A percentile compares a stretch with the other conserved stretches of the same genome.
Conservation (phyloP, 2,888 invertebrate species). For the Lepidochrysops patricia region DNA sequence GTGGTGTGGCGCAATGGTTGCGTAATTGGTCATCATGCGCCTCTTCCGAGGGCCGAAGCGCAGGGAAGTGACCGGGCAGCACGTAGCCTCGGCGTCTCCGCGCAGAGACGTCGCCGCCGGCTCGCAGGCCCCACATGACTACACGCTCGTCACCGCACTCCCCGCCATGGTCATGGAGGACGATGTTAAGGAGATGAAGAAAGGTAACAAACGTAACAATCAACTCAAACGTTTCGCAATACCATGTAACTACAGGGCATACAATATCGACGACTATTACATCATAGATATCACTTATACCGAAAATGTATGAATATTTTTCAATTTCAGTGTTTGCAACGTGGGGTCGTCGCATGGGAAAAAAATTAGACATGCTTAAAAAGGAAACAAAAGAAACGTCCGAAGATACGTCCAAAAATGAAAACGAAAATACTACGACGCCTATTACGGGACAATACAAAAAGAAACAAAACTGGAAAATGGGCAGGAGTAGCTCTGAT, state of each 20-base stretch:
- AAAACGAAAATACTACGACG: conserved; percentile 47
- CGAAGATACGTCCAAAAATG: conserved; percentile 42
- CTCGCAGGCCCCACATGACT: conserved; percentile 66
- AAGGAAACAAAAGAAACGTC: conserved; percentile 77
- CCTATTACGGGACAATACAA: conserved; percentile 60
- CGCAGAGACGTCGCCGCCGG: conserved; percentile 50
- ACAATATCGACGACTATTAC: too few relatives aligned
- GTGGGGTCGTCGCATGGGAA: conserved; percentile 87
- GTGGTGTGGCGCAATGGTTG: conserved; percentile 61
- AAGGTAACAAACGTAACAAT: conserved; percentile 51
- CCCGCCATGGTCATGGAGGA: conserved; percentile 86
- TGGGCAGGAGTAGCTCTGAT: conserved; percentile 70
- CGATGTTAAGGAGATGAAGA: conserved; percentile 75
- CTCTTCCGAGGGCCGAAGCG: conserved; percentile 79
- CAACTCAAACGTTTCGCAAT: too few relatives aligned
- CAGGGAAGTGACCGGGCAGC: conserved; percentile 76
- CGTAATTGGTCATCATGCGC: conserved; percentile 75
- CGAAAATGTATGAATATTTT: not conserved
- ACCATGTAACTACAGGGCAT: too few relatives aligned
- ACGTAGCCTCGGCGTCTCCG: conserved; percentile 62
- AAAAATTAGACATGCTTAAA: conserved; percentile 83
- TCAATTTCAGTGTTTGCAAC: conserved; percentile 76
- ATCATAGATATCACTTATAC: too few relatives aligned
- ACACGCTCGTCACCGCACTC: conserved; percentile 83
- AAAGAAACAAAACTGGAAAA: conserved; percentile 76